These are phyloP conservation scores for Polypedilum pembai DNA, from an alignment of 1,140 invertebrate species.

Conservation along the genomic window DNA sequence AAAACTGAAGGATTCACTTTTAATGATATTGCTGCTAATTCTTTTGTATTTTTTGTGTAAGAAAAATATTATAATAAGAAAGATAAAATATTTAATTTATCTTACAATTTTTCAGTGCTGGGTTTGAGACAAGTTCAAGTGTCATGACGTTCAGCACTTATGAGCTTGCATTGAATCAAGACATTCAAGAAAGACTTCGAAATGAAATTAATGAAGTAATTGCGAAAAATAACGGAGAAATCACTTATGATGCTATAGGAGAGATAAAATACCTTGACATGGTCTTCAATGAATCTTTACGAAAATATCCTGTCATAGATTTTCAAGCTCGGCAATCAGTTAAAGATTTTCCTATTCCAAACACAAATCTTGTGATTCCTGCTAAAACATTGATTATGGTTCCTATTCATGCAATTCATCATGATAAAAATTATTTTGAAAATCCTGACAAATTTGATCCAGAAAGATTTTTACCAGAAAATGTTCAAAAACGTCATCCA, in stretches of 20 bases:
- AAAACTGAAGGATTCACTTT: conserved; percentile 36
- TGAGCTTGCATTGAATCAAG: conserved; percentile 51
- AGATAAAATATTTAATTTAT: no score
- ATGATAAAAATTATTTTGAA: conserved; percentile 58
- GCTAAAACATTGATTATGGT: conserved; percentile 50
- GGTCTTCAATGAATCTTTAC: conserved; percentile 44
- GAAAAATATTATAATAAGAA: neutral
- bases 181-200: conserved; percentile 51
- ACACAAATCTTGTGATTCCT: conserved; percentile 46
- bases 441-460: conserved; percentile 65
- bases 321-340: conserved; percentile 42
- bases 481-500: conserved; percentile 40
- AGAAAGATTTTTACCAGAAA: conserved; percentile 57
- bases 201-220: conserved; percentile 46
- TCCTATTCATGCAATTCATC: conserved; percentile 50
- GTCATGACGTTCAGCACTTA: conserved; percentile 52
- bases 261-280: no score
- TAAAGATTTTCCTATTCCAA: conserved; percentile 48
- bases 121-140: conserved; percentile 61
- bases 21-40: conserved; percentile 49
- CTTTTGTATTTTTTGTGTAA: conserved; percentile 49
- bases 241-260: conserved; percentile 41
- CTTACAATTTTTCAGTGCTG: no score
- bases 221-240: conserved; percentile 39
- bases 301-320: conserved; percentile 44